A percentile compares a stretch with the other conserved stretches of the same genome.
phyloP scores from a whole-genome alignment of 1,140 invertebrate genomes.

The Tetramorium parvispinum region DNA sequence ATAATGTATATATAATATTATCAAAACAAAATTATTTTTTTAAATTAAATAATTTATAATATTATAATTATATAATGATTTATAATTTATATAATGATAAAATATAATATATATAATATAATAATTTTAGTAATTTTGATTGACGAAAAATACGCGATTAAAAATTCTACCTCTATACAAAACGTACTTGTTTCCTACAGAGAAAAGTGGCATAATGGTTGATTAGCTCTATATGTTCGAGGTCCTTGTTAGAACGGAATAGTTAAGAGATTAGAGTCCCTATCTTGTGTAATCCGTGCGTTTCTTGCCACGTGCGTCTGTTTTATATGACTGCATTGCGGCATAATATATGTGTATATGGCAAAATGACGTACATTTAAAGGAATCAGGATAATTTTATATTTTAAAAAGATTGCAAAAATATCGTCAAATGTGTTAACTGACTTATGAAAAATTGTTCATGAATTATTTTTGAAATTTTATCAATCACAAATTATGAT shows the following conservation, averaged over 20 bases:
- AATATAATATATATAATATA: too few relatives aligned
- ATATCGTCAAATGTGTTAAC: background rate
- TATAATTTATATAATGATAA: too few relatives aligned
- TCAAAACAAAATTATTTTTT: background rate
- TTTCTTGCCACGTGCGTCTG: constrained; percentile 12
- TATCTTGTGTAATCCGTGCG: constrained; percentile 16
- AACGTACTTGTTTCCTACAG: background rate
- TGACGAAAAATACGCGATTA: background rate
- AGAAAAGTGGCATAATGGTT: constrained; percentile 36
- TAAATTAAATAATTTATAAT: background rate
- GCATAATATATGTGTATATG: background rate
- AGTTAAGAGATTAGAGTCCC: constrained; percentile 2
- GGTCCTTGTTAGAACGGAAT: background rate
- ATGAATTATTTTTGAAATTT: background rate
- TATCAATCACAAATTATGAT: background rate
- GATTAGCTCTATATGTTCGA: constrained; percentile 18
- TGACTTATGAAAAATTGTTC: background rate
- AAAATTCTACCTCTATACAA: background rate
- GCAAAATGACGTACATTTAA: background rate
- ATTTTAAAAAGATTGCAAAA: background rate
- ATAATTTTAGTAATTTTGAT: background rate
- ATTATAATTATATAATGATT: too few relatives aligned
- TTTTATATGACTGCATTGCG: background rate
- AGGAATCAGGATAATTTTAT: background rate
- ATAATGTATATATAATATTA: background rate